Base-by-base conservation (phyloP, 2,113 vertebrate genomes). In the Macquaria ambigua region DNA sequence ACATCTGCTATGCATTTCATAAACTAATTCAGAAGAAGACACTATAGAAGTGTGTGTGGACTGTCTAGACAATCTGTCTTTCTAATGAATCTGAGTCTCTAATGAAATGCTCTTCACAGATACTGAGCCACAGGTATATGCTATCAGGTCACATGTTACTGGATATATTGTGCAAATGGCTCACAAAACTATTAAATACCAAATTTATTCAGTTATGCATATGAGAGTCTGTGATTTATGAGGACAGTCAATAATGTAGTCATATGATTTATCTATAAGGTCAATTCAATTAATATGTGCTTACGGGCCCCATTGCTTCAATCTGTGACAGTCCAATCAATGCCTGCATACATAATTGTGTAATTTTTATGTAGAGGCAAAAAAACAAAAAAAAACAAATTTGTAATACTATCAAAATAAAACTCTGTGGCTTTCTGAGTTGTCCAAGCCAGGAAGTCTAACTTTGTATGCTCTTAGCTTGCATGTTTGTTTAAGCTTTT, bases 1-100 rank as follows among this genome's bases (percentile, higher is more conserved):
- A 93, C 94, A 95, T 95, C 93, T 96, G 94, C 83, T 83, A n/a
- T 3, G 39, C 58, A 86, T 95, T 94, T 91, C 67, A 74, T 84
- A 89, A 90, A 73, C 88, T 90, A 94, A 95, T 93, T 94, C 92
- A 80, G 76, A 67, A 91, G 90, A 89, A 89, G 89, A 86, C 72
- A 82, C 79, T 83, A 58, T 18, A 78, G 82, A 87, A 86, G 90
- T 83, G 79, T 64, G 58, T 56, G 75, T 34, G 73, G 20, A 76
- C 78, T 41, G 91, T 92, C 89, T 89, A 92, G 92, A 92, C 90
- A 31, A 78, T 61, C 59, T 39, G 78, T 87, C 83, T 88, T 81
- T 92, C 76, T 81, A 75, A n/a, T n/a, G n/a, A n/a, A n/a, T n/a
- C 79, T 52, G 2, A 41, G 25, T 81, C 79, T 86, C 48, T 78